These are phyloP conservation scores for Entelurus aequoreus DNA, from an alignment of 2,113 vertebrate species.

Conservation along the genomic window DNA sequence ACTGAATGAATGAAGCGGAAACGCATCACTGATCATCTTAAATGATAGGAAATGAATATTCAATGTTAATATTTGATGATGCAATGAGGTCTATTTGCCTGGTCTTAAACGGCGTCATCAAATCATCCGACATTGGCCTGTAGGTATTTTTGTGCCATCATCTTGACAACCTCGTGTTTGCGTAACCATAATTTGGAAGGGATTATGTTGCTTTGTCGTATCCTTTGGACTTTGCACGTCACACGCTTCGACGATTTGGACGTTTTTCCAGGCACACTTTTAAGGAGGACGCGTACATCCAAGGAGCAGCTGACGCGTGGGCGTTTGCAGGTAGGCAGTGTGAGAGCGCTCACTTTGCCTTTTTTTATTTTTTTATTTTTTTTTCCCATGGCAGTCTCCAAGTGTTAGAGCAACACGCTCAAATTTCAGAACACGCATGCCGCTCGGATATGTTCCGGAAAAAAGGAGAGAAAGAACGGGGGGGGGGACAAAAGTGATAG, in stretches of 20 bases:
- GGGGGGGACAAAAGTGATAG: neutral
- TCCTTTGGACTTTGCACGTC: neutral
- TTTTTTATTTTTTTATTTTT: too few species aligned
- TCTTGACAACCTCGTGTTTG: neutral
- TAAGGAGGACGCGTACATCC: conserved; percentile 23
- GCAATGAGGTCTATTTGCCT: neutral
- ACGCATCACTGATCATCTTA: neutral
- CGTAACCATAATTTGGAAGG: neutral
- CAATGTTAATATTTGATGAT: neutral
- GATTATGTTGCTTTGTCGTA: neutral
- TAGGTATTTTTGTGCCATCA: neutral
- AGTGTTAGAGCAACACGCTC: conserved; percentile 12
- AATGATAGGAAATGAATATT: neutral
- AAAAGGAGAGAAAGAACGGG: neutral
- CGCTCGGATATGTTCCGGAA: neutral
- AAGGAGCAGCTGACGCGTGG: conserved; percentile 59
- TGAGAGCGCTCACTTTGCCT: conserved; percentile 29
- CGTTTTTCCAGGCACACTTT: conserved; percentile 28
- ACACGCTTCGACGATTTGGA: conserved; percentile 17
- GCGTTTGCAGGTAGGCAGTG: conserved; percentile 60
- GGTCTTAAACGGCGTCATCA: too few species aligned
- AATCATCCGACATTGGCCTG: neutral
- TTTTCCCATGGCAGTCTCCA: conserved; percentile 36
- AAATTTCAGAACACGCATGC: neutral
- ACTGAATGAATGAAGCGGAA: neutral